Conservation (phyloP, 92 coral and sea anemone species). For the Blastomussa wellsi region DNA sequence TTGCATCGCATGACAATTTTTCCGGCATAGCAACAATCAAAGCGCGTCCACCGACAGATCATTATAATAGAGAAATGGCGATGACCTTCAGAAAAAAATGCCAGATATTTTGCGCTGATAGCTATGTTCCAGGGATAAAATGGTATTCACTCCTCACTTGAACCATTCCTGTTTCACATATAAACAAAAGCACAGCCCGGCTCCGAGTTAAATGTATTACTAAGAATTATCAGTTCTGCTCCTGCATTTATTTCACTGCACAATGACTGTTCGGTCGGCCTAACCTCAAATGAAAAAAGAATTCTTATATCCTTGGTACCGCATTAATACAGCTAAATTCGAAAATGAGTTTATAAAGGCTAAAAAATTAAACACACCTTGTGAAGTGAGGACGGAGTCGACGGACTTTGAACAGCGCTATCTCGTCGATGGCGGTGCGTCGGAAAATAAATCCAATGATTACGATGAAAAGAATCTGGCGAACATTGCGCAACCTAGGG, state of each 20-base stretch:
- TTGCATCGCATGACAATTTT: background rate
- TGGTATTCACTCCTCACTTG: background rate
- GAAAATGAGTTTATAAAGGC: background rate
- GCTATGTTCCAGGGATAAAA: background rate
- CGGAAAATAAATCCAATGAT: constrained; percentile 29
- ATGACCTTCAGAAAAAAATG: constrained; percentile 1
- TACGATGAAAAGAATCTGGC: constrained; percentile 34
- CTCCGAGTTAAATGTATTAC: background rate
- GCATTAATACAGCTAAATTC: background rate
- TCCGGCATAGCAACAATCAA: constrained; percentile 2
- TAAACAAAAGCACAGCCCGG: background rate
- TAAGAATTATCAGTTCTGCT: background rate
- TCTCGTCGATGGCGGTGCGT: constrained; percentile 12
- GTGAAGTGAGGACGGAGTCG: background rate
- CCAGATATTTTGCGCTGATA: background rate
- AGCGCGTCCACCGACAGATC: background rate
- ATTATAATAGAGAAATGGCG: background rate
- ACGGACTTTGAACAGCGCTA: constrained; percentile 10
- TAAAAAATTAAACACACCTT: constrained; percentile 27
- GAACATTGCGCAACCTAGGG: constrained; percentile 35
- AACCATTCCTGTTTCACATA: background rate
- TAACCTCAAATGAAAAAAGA: background rate
- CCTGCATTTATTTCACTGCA: constrained; percentile 9
- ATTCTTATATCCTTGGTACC: background rate
- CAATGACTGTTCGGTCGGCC: background rate